Conservation (phyloP, 35 echinoderm and acorn worm species). For the Ophioderma brevispina region DNA sequence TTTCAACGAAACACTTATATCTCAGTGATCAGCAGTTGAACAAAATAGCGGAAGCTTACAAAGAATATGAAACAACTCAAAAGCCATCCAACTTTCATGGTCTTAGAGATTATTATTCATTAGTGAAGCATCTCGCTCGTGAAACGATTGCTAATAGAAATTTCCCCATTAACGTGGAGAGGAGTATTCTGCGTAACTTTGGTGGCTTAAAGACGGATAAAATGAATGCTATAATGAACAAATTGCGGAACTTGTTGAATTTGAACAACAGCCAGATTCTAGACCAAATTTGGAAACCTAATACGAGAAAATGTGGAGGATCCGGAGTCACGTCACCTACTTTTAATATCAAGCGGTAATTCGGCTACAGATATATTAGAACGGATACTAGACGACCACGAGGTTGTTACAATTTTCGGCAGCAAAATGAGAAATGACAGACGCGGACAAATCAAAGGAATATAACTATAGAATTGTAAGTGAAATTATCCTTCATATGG, state of each 20-base stretch:
- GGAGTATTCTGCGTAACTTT: slow-evolving; percentile 20
- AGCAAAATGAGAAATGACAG: slow-evolving; percentile 40
- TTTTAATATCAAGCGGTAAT: slow-evolving; percentile 40
- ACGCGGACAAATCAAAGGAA: slow-evolving; percentile 15
- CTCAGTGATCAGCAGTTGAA: not conserved
- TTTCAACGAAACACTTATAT: not conserved
- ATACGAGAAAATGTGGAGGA: slow-evolving; percentile 31
- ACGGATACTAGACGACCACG: not conserved
- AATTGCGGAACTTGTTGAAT: not conserved
- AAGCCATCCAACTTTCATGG: slow-evolving; percentile 22
- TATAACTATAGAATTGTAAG: slow-evolving; percentile 30
- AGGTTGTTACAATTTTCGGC: not conserved
- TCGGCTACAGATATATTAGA: slow-evolving; percentile 29
- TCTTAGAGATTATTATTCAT: slow-evolving; percentile 28
- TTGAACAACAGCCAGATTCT: not conserved
- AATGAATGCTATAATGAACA: slow-evolving; percentile 35
- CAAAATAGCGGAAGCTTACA: slow-evolving; percentile 18
- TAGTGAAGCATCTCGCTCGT: slow-evolving; percentile 12
- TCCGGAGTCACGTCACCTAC: slow-evolving; percentile 3
- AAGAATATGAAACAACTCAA: not conserved
- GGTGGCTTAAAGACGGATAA: slow-evolving; percentile 1
- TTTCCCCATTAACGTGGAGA: not conserved
- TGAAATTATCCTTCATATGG: slow-evolving; percentile 46
- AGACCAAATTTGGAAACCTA: not conserved
- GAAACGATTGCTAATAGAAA: too few species aligned